A percentile compares a stretch with the other conserved stretches of the same genome.
Conservation (phyloP, 2,888 invertebrate genomes). For the Lepeophtheirus nordmannii region DNA sequence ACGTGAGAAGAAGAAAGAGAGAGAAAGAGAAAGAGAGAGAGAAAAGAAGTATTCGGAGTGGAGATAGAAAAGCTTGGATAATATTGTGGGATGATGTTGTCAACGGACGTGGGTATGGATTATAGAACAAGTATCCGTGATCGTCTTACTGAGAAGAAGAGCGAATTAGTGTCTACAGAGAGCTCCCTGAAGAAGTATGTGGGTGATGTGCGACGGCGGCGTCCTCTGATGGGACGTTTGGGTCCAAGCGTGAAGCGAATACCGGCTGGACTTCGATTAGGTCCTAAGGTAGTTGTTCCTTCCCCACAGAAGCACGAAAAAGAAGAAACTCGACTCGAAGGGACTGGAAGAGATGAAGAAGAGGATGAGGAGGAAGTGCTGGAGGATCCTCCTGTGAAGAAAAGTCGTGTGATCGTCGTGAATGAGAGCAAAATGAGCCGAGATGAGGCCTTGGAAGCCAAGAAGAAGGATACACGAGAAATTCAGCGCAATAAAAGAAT, state of each 20-base stretch:
- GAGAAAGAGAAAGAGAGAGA: not conserved
- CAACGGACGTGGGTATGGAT: not conserved
- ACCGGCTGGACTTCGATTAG: not conserved
- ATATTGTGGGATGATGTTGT: too few species aligned
- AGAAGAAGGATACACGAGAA: not conserved
- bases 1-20: not conserved
- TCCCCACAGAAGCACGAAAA: not conserved
- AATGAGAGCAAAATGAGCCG: not conserved
- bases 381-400: not conserved
- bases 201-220: not conserved
- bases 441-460: not conserved
- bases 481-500: slow-evolving; percentile 62
- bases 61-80: too few species aligned
- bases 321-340: not conserved
- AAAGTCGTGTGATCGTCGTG: not conserved
- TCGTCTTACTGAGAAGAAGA: not conserved
- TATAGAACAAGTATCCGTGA: not conserved
- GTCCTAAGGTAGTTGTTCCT: not conserved
- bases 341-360: not conserved
- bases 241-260: not conserved
- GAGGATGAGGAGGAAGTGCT: not conserved
- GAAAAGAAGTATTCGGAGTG: too few species aligned
- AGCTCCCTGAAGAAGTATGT: not conserved
- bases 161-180: not conserved
- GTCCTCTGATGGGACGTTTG: not conserved